Evolutionary conservation across 2,113 vertebrate species (phyloP), one percentile per base, ranked within the genome.

Genomic region (Canis aureus): DNA sequence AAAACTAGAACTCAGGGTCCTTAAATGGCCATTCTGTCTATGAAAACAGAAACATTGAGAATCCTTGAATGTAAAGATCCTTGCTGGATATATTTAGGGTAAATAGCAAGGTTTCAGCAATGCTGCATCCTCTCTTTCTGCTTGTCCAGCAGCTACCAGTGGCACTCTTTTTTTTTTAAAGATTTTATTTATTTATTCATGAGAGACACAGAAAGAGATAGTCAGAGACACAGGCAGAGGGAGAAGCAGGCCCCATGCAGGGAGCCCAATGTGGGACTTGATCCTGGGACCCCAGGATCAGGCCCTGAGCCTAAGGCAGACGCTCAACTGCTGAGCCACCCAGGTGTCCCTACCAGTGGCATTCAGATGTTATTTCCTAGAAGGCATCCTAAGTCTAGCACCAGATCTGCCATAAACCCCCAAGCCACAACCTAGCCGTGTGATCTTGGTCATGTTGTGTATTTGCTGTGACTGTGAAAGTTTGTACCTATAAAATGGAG

Each of bases 71-170:
- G 23, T 49, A 59, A 78, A 66, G n/a, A 1, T 51, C 22, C 94
- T 51, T 27, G 27, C 11, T 79, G 83, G 9, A 35, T 73, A 38
- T 53, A 81, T 62, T 90, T 27, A 20, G 27, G 64, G 55, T 57
- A 43, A 90, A 62, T 1, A 20, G 43, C 4, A 25, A 49, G n/a
- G 19, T 43, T 25, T 84, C 35, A 49, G 9, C 83, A 22, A 11
- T 15, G 19, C 4, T 12, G 35, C 4, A 4, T 17, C 16, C 5
- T 43, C 59, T 67, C 59, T n/a, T 76, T 17, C 60, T 17, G 60
- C 35, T 17, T 0, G 17, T 53, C 1, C 76, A 12, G n/a, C 2
- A 0, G 5, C 89, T 11, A 17, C 27, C 57, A 1, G 38, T 0
- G 27, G 55, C 3, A 5, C 13, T 66, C 32, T 5, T 43, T 43